Base-by-base conservation (phyloP, 1,140 invertebrate genomes). In the Scaptomyza montana region DNA sequence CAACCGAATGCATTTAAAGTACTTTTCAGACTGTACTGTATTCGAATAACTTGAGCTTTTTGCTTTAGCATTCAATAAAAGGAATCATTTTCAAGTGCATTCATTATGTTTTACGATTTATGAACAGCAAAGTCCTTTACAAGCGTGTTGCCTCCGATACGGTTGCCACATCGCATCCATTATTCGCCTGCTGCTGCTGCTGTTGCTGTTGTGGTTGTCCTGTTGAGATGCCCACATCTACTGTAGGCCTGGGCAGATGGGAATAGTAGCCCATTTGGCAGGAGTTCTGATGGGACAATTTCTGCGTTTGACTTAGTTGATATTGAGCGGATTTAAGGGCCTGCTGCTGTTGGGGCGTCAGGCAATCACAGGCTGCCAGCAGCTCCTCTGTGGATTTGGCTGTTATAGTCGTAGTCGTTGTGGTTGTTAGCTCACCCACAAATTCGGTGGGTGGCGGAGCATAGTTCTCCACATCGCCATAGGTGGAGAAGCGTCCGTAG, bases 321-420 rank as follows among this genome's bases (percentile, higher is more conserved):
- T 85, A 85, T 68, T 92, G 90, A 2, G 89, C 90, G 5, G 80
- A 77, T 75, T 91, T 91, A 0, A 90, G 43, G 0, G 90, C 87
- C 45, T 80, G 78, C 54, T 90, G 87, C 16, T 90, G 81, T 51
- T 90, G 87, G 1, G 78, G 81, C 12, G 80, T 80, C 12, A 84
- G 49, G 10, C 85, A 89, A 47, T 90, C 85, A 21, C 85, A 89
- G 6, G 85, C 93, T 4, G 95, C 93, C 12, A 97, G 92, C 10
- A 97, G 92, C 80, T 95, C 96, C 89, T 97, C 96, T 0, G 96
- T 96, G 2, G 96, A 97, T 91, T 97, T 97, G 2, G 95, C 96
- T 4, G 94, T 92, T 3, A 92, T 92, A 2, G 87, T 91, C 0
- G 91, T 92, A 0, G 93, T 80, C 93, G 94, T 81, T 92, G 94